Evolutionary conservation across 2,797 vertebrate genomes (phyloP).

Genomic region (Poecilia picta): DNA sequence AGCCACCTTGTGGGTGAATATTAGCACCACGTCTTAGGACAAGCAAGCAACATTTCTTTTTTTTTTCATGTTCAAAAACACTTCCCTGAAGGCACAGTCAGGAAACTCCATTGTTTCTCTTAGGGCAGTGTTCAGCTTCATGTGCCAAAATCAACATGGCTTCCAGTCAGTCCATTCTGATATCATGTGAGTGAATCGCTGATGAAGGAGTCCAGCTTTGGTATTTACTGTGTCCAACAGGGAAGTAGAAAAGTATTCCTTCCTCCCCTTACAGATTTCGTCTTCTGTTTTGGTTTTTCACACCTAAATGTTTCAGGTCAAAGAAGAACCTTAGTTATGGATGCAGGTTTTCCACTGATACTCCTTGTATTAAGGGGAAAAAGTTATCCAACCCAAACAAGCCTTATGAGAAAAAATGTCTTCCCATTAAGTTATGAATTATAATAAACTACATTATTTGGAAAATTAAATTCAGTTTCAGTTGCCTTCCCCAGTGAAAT

Average conservation of each 20-base stretch:
- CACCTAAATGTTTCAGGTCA: neutral
- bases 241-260: neutral
- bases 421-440: neutral
- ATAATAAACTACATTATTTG: neutral
- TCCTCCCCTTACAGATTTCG: neutral
- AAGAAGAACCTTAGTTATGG: neutral
- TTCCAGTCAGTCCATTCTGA: slow-evolving; percentile 59
- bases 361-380: neutral
- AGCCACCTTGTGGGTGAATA: slow-evolving; percentile 41
- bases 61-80: slow-evolving; percentile 52
- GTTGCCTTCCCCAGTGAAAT: neutral
- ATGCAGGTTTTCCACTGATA: neutral
- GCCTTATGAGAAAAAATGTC: neutral
- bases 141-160: slow-evolving; percentile 77
- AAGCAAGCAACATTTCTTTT: slow-evolving; percentile 59
- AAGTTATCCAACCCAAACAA: neutral
- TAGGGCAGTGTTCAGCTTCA: slow-evolving; percentile 75
- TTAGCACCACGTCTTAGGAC: slow-evolving; percentile 59
- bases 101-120: slow-evolving; percentile 70
- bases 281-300: neutral
- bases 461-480: neutral
- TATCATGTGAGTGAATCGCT: slow-evolving; percentile 40
- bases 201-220: slow-evolving; percentile 68
- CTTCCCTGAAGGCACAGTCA: slow-evolving; percentile 78
- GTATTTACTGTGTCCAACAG: slow-evolving; percentile 47